phyloP scores from a whole-genome alignment of 2,888 invertebrate species.

The Vannuccia rotundouncinata region DNA sequence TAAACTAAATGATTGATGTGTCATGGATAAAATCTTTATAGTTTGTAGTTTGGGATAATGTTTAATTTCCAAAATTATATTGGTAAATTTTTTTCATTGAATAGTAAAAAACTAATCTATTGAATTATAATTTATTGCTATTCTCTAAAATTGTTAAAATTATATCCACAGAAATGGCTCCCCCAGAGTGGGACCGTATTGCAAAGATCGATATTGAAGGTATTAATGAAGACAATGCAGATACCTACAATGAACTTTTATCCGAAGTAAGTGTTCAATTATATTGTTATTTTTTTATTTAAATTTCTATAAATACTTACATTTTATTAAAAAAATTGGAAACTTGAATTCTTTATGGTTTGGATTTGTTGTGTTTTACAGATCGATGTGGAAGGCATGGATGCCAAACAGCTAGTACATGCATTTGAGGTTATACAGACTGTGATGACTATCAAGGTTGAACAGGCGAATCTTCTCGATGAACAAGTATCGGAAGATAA shows the following conservation, averaged over 20 bases:
- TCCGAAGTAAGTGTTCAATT: not conserved
- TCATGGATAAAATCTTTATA: too few relatives aligned
- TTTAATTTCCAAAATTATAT: not conserved
- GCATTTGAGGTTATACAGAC: slow-evolving; percentile 49
- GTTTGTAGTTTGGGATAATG: too few relatives aligned
- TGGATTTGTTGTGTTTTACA: not conserved
- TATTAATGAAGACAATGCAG: not conserved
- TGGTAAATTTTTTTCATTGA: not conserved
- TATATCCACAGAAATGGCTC: not conserved
- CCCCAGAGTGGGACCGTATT: not conserved
- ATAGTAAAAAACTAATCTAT: too few relatives aligned
- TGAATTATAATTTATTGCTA: too few relatives aligned
- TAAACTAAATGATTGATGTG: too few relatives aligned
- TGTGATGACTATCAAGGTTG: slow-evolving; percentile 49
- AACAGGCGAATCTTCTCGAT: slow-evolving; percentile 48
- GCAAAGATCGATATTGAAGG: not conserved
- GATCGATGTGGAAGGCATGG: slow-evolving; percentile 36
- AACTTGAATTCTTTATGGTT: not conserved
- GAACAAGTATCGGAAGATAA: slow-evolving; percentile 47
- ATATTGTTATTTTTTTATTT: too few relatives aligned
- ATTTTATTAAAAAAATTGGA: too few relatives aligned
- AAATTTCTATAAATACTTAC: too few relatives aligned
- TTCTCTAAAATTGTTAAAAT: not conserved
- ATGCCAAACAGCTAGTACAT: slow-evolving; percentile 47
- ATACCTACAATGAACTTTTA: not conserved